These are phyloP conservation scores for Thunnus albacares DNA, from an alignment of 2,797 vertebrate genomes.

Conservation along the genomic window DNA sequence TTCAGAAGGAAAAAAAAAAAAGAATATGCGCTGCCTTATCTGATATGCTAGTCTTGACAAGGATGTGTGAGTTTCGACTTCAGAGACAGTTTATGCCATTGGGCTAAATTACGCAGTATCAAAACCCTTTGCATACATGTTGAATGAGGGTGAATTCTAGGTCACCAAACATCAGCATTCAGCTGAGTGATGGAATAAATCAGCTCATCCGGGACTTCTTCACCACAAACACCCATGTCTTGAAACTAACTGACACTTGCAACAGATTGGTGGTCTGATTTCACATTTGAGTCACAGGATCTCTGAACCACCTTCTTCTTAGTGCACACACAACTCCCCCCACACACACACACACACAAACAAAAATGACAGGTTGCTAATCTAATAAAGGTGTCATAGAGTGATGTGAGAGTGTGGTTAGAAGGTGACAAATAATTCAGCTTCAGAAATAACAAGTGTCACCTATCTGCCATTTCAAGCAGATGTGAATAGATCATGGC, in stretches of 20 bases:
- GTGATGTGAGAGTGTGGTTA: conserved; percentile 53
- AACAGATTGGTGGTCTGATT: conserved; percentile 52
- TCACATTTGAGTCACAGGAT: conserved; percentile 53
- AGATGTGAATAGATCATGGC: conserved; percentile 56
- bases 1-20: conserved; percentile 9
- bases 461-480: conserved; percentile 44
- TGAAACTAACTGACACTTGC: conserved; percentile 65
- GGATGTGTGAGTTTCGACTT: conserved; percentile 27
- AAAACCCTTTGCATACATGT: neutral
- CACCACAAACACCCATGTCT: conserved; percentile 43
- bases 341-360: conserved; percentile 2
- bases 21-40: conserved; percentile 16
- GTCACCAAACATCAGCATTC: conserved; percentile 39
- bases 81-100: conserved; percentile 34
- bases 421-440: conserved; percentile 70
- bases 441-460: conserved; percentile 67
- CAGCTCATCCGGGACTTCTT: conserved; percentile 27
- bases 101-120: conserved; percentile 29
- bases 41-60: conserved; percentile 35
- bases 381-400: conserved; percentile 56
- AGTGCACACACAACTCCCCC: conserved; percentile 1
- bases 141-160: conserved; percentile 12
- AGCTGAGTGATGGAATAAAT: conserved; percentile 37
- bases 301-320: conserved; percentile 19
- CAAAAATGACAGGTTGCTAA: conserved; percentile 57